phyloP scores from a whole-genome alignment of 2,888 invertebrate genomes.

The Sympetrum striolatum region DNA sequence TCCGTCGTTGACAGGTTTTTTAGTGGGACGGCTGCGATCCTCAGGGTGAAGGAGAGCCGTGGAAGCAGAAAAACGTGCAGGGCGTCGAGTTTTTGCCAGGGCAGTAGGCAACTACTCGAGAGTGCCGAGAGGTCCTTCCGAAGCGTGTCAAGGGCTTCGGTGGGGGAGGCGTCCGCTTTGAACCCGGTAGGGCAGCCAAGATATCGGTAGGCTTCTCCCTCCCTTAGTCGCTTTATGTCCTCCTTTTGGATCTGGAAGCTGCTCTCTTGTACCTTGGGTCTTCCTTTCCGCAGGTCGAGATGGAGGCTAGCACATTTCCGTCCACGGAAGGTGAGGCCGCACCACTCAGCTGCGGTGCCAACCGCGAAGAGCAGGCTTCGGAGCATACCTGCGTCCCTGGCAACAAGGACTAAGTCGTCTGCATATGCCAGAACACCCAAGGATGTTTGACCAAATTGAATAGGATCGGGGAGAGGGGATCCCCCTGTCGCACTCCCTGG shows the following conservation, averaged over 20 bases:
- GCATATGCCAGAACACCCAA: conserved; percentile 49
- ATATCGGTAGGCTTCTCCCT: conserved; percentile 48
- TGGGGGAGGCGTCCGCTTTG: conserved; percentile 50
- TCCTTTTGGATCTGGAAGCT: not conserved
- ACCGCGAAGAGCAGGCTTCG: conserved; percentile 44
- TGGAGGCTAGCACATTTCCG: not conserved
- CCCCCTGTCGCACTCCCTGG: not conserved
- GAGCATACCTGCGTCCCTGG: conserved; percentile 44
- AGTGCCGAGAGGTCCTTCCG: conserved; percentile 9
- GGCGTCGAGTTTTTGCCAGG: conserved; percentile 51
- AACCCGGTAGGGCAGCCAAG: conserved; percentile 55
- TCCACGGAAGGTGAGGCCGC: conserved; percentile 49
- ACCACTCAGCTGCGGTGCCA: conserved; percentile 39
- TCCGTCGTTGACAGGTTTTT: conserved; percentile 51
- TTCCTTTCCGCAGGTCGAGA: not conserved
- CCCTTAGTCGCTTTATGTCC: too few species aligned
- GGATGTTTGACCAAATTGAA: conserved; percentile 21
- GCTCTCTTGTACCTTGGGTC: too few species aligned
- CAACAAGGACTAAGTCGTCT: conserved; percentile 50
- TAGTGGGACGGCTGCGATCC: conserved; percentile 52
- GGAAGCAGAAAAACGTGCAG: conserved; percentile 49
- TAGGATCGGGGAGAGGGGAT: not conserved
- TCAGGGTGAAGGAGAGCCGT: conserved; percentile 52
- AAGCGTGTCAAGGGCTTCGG: conserved; percentile 46
- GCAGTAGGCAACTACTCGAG: conserved; percentile 47